Conservation (phyloP, 2,888 invertebrate species). For the Drosophila algonquin region DNA sequence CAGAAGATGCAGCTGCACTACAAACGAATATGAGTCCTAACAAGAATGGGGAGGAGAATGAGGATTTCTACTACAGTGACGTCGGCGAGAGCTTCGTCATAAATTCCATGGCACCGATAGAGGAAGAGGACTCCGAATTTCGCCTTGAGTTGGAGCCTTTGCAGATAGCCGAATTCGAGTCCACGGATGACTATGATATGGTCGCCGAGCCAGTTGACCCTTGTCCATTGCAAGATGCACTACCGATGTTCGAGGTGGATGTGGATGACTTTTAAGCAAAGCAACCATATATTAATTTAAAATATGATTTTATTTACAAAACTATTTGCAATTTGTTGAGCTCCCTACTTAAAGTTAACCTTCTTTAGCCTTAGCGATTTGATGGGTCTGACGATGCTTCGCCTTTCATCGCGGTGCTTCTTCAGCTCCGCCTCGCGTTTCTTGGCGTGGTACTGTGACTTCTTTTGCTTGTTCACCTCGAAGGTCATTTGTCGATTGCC, state of each 20-base stretch:
- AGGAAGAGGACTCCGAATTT: too few relatives aligned
- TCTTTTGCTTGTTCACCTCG: conserved; percentile 86
- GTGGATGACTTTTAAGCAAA: neutral
- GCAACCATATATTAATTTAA: conserved; percentile 9
- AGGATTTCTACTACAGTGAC: neutral
- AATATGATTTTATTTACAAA: conserved; percentile 39
- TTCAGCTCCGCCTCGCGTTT: conserved; percentile 86
- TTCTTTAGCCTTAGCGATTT: conserved; percentile 84
- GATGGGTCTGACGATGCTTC: conserved; percentile 87
- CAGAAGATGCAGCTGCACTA: neutral
- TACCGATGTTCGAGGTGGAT: neutral
- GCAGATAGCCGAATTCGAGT: conserved; percentile 6
- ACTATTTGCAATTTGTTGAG: conserved; percentile 16
- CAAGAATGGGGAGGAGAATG: neutral
- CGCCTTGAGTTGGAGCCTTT: conserved; percentile 1
- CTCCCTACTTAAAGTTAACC: conserved; percentile 81
- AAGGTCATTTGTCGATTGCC: conserved; percentile 93
- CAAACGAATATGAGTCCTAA: neutral
- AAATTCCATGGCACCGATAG: neutral
- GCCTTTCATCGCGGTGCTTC: conserved; percentile 89
- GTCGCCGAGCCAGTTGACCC: neutral
- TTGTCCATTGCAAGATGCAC: neutral
- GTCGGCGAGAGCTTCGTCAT: conserved; percentile 5
- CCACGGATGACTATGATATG: neutral
- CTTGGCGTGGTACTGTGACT: conserved; percentile 85